These are phyloP conservation scores for Pangasius mekongensis DNA, from an alignment of 2,797 vertebrate species.

Conservation along the genomic window DNA sequence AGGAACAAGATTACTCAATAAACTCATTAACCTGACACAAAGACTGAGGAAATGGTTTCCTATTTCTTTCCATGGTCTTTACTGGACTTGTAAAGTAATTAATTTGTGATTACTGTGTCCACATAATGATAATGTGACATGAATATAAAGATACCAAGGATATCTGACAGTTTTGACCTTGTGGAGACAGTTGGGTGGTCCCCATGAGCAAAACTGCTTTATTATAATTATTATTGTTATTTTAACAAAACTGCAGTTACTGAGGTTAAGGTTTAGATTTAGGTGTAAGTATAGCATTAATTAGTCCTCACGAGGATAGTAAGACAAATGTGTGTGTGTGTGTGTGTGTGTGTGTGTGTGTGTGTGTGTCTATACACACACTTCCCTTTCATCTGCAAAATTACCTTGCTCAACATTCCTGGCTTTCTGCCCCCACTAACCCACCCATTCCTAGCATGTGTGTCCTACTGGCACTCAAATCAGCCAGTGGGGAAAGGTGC, in stretches of 20 bases:
- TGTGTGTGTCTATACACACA: slow-evolving; percentile 22
- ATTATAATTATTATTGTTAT: no score
- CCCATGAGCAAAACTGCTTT: background rate
- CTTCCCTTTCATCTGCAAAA: slow-evolving; percentile 64
- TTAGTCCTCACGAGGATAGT: background rate
- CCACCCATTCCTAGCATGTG: slow-evolving; percentile 42
- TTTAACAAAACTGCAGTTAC: background rate
- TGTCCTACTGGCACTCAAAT: slow-evolving; percentile 35
- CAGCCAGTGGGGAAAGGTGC: slow-evolving; percentile 63
- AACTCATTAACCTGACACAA: background rate
- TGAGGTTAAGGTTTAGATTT: background rate
- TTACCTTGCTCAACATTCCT: slow-evolving; percentile 67
- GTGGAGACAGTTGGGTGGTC: background rate
- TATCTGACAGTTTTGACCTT: background rate
- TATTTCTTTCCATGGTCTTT: slow-evolving; percentile 1
- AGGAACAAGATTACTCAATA: background rate
- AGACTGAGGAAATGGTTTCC: background rate
- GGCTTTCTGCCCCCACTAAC: slow-evolving; percentile 53
- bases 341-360: slow-evolving; percentile 46
- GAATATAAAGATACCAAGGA: background rate
- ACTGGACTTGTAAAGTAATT: background rate
- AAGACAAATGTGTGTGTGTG: background rate
- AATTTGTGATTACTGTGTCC: background rate
- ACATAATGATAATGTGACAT: background rate
- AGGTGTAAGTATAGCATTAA: background rate